Conservation (phyloP, 2,797 vertebrate genomes). For the Myotis myotis region DNA sequence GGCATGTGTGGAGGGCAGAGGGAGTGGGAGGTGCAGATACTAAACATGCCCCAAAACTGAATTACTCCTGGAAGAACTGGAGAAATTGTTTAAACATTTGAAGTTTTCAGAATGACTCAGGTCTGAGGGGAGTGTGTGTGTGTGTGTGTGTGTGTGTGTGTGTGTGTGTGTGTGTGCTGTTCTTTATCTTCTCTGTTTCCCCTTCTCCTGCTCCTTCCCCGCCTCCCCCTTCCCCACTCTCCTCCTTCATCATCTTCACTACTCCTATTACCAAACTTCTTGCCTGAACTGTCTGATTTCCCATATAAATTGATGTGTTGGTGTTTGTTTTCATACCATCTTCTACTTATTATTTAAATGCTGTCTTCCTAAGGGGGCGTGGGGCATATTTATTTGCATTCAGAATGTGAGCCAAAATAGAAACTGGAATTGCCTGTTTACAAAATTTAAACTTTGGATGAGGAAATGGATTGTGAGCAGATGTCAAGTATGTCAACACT, state of each 20-base stretch:
- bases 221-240: not conserved
- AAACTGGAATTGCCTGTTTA: conserved; percentile 35
- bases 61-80: not conserved
- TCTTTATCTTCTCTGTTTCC: not conserved
- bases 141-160: not conserved
- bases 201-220: not conserved
- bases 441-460: conserved; percentile 15
- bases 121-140: not conserved
- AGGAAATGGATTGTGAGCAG: not conserved
- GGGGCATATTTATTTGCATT: not conserved
- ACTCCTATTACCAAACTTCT: not conserved
- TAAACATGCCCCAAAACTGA: not conserved
- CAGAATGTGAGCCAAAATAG: not conserved
- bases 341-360: not conserved
- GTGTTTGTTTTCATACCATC: not conserved
- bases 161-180: not conserved
- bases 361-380: not conserved
- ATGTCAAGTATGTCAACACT: not conserved
- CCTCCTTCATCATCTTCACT: not conserved
- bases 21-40: not conserved
- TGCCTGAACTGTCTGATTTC: not conserved
- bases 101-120: not conserved
- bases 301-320: not conserved
- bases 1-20: accelerated
- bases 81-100: not conserved